Evolutionary conservation across 2,113 vertebrate species (phyloP).

Genomic region (Acrocephalus arundinaceus): DNA sequence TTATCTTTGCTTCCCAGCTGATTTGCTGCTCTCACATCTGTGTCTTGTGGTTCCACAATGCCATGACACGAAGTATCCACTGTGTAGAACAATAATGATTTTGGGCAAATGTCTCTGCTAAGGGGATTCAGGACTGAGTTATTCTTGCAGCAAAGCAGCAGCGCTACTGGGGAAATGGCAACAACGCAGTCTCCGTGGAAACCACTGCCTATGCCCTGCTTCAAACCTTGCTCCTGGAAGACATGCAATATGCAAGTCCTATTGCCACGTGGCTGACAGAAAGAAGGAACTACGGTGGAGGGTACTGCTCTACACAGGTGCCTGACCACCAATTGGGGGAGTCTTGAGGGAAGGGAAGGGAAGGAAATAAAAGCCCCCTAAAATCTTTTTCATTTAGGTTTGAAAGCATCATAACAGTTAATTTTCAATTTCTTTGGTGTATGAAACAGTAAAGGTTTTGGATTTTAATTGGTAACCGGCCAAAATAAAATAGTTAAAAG

Average conservation of each 20-base stretch:
- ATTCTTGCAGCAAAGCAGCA: conserved; percentile 51
- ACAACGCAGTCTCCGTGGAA: conserved; percentile 72
- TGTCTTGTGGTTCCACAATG: background rate
- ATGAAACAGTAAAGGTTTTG: background rate
- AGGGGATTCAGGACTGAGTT: background rate
- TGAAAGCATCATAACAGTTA: background rate
- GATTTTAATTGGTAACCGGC: background rate
- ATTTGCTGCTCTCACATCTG: background rate
- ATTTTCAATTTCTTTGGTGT: background rate
- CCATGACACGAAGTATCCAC: background rate
- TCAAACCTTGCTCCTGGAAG: conserved; percentile 63
- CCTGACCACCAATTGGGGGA: background rate
- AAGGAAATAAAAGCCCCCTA: background rate
- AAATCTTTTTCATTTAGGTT: background rate
- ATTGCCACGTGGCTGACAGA: conserved; percentile 75
- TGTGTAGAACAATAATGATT: background rate
- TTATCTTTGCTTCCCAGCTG: background rate
- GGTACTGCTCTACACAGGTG: conserved; percentile 73
- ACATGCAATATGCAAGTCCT: conserved; percentile 52
- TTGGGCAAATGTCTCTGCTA: background rate
- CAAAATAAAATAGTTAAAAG: background rate
- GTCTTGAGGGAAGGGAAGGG: background rate
- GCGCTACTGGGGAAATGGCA: conserved; percentile 40
- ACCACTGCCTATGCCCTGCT: conserved; percentile 80
- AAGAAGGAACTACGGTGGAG: conserved; percentile 76